phyloP scores from a whole-genome alignment of 2,113 vertebrate species.

The Mormyrus iriodes region DNA sequence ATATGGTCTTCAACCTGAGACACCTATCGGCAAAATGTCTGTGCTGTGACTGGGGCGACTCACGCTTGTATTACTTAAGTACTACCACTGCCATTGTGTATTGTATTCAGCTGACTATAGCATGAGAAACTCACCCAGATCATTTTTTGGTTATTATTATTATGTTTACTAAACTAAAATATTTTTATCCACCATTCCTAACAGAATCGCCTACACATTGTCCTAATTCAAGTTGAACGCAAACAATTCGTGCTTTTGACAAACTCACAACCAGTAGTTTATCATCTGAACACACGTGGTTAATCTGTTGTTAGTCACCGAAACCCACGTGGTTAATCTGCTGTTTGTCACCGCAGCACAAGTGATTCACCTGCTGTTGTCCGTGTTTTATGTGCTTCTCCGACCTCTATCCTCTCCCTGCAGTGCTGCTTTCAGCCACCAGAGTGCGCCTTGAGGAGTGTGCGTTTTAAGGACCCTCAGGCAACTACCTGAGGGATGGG shows the following conservation, averaged over 20 bases:
- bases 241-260: not conserved
- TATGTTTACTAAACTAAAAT: not conserved
- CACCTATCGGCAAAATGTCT: not conserved
- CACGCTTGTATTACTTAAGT: not conserved
- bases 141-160: not conserved
- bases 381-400: not conserved
- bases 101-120: not conserved
- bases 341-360: not conserved
- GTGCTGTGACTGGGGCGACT: not conserved
- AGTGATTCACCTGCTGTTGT: not conserved
- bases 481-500: conserved; percentile 44
- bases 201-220: not conserved
- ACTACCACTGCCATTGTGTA: not conserved
- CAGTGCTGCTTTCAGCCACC: conserved; percentile 23
- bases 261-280: not conserved
- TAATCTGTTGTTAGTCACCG: not conserved
- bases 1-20: not conserved
- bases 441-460: conserved; percentile 27
- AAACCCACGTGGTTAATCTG: not conserved
- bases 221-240: not conserved
- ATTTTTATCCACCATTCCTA: not conserved
- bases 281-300: not conserved
- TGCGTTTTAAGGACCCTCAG: conserved; percentile 42
- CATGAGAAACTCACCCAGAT: not conserved
- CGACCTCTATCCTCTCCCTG: conserved; percentile 14